Percentiles rank a stretch among this genome's conserved stretches.
These are phyloP conservation scores for Polyergus mexicanus DNA, from an alignment of 1,140 invertebrate species.

Conservation along the genomic window DNA sequence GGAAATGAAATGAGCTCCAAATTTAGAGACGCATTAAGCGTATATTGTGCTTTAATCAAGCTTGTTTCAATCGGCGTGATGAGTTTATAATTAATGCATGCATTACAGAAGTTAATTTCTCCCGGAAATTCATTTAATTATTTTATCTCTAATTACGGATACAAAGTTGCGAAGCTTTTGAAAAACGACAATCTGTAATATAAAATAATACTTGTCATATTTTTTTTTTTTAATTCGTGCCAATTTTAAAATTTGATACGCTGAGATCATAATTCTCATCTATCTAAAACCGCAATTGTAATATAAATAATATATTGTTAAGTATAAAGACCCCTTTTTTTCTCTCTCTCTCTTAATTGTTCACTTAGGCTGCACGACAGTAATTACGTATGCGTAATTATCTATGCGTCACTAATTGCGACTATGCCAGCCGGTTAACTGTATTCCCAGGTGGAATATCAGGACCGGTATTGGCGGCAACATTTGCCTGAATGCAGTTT, in stretches of 20 bases:
- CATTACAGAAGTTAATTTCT: conserved; percentile 20
- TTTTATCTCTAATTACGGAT: not conserved
- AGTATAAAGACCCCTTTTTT: not conserved
- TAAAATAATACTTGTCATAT: not conserved
- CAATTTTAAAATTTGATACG: too few species aligned
- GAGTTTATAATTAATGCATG: conserved; percentile 30
- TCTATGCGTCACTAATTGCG: conserved; percentile 41
- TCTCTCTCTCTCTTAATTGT: not conserved
- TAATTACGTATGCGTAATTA: conserved; percentile 16
- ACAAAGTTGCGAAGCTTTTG: not conserved
- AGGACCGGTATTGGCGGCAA: not conserved
- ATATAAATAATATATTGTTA: not conserved
- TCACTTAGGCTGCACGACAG: not conserved
- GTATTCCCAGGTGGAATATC: conserved; percentile 4
- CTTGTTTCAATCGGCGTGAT: not conserved
- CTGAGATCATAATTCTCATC: too few species aligned
- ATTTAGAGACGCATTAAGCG: conserved; percentile 18
- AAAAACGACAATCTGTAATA: not conserved
- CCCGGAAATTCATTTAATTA: not conserved
- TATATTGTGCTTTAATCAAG: conserved; percentile 20
- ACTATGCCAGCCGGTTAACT: conserved; percentile 33
- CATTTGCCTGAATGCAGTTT: conserved; percentile 41
- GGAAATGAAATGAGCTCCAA: not conserved
- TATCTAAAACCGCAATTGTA: not conserved
- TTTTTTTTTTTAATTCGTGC: not conserved